phyloP scores from a whole-genome alignment of 1,140 invertebrate species.

The Centruroides vittatus region DNA sequence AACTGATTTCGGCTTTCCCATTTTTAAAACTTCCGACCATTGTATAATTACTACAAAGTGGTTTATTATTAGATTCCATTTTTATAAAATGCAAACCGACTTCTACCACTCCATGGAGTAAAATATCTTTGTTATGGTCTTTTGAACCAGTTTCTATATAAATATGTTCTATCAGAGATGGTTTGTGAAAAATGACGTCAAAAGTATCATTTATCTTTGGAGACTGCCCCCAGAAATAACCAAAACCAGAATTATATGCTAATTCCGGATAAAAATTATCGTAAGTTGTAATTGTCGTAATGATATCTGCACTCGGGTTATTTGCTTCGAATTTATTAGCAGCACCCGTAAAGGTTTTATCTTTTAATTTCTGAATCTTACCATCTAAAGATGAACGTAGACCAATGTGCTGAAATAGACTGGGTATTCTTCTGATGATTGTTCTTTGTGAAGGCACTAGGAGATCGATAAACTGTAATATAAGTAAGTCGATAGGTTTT shows the following conservation, averaged over 20 bases:
- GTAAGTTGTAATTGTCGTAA: constrained; percentile 4
- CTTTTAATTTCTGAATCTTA: constrained; percentile 91
- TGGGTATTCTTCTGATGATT: constrained; percentile 76
- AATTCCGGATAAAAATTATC: constrained; percentile 9
- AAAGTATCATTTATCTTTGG: constrained; percentile 10
- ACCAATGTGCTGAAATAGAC: constrained; percentile 90
- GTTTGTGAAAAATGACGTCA: constrained; percentile 6
- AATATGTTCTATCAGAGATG: neutral
- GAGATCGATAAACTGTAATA: constrained; percentile 53
- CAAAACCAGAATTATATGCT: constrained; percentile 1
- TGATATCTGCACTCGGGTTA: constrained; percentile 9
- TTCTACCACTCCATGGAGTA: constrained; percentile 1
- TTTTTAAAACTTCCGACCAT: constrained; percentile 4
- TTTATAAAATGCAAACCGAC: neutral
- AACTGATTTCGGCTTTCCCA: constrained; percentile 2
- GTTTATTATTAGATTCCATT: constrained; percentile 3
- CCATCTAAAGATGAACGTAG: constrained; percentile 86
- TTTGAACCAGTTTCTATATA: constrained; percentile 2
- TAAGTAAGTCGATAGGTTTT: constrained; percentile 91
- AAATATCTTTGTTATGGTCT: constrained; percentile 3
- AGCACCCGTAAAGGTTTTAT: constrained; percentile 70
- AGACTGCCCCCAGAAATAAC: constrained; percentile 10
- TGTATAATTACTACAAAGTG: constrained; percentile 1
- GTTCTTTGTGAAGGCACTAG: constrained; percentile 64
- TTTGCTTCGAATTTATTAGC: constrained; percentile 41